Evolutionary conservation across 2,113 vertebrate genomes (phyloP).

Genomic region (Stomatorhinus ivindoensis): DNA sequence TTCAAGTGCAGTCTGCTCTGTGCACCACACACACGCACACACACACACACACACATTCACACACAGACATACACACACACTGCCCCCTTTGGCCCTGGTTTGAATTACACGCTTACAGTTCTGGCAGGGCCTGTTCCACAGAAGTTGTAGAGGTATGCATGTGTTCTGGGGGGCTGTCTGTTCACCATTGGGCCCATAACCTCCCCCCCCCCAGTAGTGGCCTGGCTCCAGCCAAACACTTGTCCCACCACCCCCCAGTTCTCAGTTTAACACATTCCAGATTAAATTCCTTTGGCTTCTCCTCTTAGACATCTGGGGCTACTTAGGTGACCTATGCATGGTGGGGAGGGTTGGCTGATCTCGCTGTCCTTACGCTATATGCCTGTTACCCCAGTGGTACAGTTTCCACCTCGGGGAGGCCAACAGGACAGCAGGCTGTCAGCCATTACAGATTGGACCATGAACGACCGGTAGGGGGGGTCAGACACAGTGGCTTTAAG

Average conservation of each 20-base stretch:
- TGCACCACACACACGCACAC: background rate
- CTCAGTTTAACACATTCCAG: slow-evolving; percentile 21
- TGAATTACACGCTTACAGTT: background rate
- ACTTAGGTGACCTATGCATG: slow-evolving; percentile 6
- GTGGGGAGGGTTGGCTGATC: background rate
- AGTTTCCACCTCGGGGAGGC: background rate
- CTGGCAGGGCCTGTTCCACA: background rate
- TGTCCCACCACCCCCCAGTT: background rate
- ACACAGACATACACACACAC: background rate
- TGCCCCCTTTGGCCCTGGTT: background rate
- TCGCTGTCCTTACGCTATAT: background rate
- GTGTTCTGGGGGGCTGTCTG: background rate
- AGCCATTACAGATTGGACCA: background rate
- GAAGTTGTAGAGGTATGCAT: background rate
- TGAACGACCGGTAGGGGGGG: background rate
- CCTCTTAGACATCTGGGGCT: slow-evolving; percentile 18
- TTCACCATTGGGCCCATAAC: background rate
- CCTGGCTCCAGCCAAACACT: slow-evolving; percentile 14
- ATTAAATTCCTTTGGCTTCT: slow-evolving; percentile 21
- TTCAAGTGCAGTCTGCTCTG: background rate
- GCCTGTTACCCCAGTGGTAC: background rate
- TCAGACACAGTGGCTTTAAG: background rate
- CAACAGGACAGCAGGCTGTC: background rate
- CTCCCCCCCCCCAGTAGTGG: slow-evolving; percentile 22
- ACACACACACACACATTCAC: background rate